Percentiles rank a stretch among this genome's conserved stretches.
phyloP scores from a whole-genome alignment of 2,888 invertebrate genomes.

The Epirrhoe tristata region DNA sequence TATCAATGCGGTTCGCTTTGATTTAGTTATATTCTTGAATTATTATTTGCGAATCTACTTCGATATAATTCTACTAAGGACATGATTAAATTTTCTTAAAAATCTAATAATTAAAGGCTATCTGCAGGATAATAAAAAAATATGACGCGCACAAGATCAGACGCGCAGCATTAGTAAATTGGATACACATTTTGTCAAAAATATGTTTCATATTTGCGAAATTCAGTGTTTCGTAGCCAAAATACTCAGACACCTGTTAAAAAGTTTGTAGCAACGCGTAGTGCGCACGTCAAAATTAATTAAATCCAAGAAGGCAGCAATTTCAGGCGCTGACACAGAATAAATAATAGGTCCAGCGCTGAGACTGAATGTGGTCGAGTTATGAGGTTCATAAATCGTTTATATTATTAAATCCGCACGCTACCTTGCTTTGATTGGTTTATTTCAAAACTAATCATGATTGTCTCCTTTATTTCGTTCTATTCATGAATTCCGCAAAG shows the following conservation, averaged over 20 bases:
- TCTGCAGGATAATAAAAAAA: background rate
- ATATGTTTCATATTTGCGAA: slow-evolving; percentile 8
- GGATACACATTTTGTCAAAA: background rate
- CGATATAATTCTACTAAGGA: too few relatives aligned
- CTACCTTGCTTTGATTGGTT: slow-evolving; percentile 17
- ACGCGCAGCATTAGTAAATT: background rate
- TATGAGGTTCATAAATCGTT: slow-evolving; percentile 46
- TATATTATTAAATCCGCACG: slow-evolving; percentile 39
- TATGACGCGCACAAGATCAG: too few relatives aligned
- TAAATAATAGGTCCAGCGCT: slow-evolving; percentile 29
- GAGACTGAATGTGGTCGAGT: slow-evolving; percentile 42
- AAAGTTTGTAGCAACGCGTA: slow-evolving; percentile 44
- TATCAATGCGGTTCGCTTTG: background rate
- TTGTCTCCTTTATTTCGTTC: background rate
- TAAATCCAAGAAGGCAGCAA: slow-evolving; percentile 43
- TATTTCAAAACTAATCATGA: slow-evolving; percentile 2
- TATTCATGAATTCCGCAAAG: background rate
- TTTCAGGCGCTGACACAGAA: slow-evolving; percentile 35
- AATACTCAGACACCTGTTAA: slow-evolving; percentile 39
- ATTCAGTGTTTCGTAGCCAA: slow-evolving; percentile 14
- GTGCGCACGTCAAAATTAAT: slow-evolving; percentile 39
- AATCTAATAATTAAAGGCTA: background rate
- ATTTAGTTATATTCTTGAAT: background rate
- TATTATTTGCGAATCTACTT: background rate
- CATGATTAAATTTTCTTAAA: background rate